Evolutionary conservation across 1,140 invertebrate species (phyloP).

Genomic region (Ips nitidus): DNA sequence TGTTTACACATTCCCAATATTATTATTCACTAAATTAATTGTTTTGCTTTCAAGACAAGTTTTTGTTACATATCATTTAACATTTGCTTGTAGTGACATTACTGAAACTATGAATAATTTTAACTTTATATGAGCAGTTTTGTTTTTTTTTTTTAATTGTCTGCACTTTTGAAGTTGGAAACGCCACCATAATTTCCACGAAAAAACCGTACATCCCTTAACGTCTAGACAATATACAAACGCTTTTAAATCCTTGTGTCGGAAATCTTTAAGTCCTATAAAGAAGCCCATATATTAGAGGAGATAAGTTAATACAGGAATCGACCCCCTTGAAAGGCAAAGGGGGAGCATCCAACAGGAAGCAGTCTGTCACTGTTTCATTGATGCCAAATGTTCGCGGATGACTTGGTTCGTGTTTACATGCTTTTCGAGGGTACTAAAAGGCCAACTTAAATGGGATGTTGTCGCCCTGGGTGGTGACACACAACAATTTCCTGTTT

Average conservation of each 20-base stretch:
- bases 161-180: too few species aligned
- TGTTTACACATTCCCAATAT: too few species aligned
- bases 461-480: conserved; percentile 17
- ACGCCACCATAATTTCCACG: too few species aligned
- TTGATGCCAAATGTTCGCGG: conserved; percentile 30
- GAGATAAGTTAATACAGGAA: conserved; percentile 28
- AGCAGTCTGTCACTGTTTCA: conserved; percentile 24
- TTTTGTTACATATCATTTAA: too few species aligned
- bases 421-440: conserved; percentile 30
- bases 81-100: too few species aligned
- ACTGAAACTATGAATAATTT: too few species aligned
- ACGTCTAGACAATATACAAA: conserved; percentile 14
- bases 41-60: too few species aligned
- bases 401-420: conserved; percentile 29
- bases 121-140: too few species aligned
- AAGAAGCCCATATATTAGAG: conserved; percentile 22
- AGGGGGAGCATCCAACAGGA: conserved; percentile 18
- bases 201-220: background rate
- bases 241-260: conserved; percentile 26
- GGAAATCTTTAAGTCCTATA: conserved; percentile 32
- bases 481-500: background rate
- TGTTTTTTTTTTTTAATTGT: too few species aligned
- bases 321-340: conserved; percentile 7
- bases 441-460: conserved; percentile 30
- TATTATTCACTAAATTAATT: too few species aligned